These are phyloP conservation scores for Hemicrepidius hirtus DNA, from an alignment of 2,888 invertebrate species.

Conservation along the genomic window DNA sequence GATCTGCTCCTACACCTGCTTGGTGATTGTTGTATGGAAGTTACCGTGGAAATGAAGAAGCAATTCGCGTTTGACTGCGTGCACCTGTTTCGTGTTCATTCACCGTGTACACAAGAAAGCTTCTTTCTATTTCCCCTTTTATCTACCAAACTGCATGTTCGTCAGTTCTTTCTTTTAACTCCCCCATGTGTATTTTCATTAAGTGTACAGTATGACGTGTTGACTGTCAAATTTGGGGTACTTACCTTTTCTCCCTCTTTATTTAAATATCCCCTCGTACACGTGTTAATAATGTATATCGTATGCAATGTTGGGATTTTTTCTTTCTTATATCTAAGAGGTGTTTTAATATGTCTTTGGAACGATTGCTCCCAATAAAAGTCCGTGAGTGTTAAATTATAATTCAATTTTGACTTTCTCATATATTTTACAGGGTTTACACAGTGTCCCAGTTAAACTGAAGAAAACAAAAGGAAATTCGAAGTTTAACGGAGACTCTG, in stretches of 20 bases:
- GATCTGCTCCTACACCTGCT: constrained; percentile 4
- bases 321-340: too few relatives aligned
- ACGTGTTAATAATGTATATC: too few relatives aligned
- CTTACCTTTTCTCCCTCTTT: constrained; percentile 14
- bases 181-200: not conserved
- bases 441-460: too few relatives aligned
- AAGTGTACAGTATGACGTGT: not conserved
- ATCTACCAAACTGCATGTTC: constrained; percentile 12
- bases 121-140: constrained; percentile 52
- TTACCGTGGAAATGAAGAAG: constrained; percentile 65
- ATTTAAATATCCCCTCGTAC: constrained; percentile 31
- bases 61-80: constrained; percentile 62
- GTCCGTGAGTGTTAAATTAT: too few relatives aligned
- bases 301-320: too few relatives aligned
- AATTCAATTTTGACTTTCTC: too few relatives aligned
- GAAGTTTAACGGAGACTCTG: too few relatives aligned
- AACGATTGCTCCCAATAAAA: too few relatives aligned
- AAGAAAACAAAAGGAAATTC: too few relatives aligned
- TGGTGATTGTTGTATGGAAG: constrained; percentile 57
- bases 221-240: not conserved
- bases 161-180: constrained; percentile 5
- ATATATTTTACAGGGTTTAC: too few relatives aligned
- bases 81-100: constrained; percentile 67
- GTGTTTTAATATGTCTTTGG: too few relatives aligned
- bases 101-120: constrained; percentile 63